Conservation (phyloP, 2,888 invertebrate species). For the Cheilosia grossa region DNA sequence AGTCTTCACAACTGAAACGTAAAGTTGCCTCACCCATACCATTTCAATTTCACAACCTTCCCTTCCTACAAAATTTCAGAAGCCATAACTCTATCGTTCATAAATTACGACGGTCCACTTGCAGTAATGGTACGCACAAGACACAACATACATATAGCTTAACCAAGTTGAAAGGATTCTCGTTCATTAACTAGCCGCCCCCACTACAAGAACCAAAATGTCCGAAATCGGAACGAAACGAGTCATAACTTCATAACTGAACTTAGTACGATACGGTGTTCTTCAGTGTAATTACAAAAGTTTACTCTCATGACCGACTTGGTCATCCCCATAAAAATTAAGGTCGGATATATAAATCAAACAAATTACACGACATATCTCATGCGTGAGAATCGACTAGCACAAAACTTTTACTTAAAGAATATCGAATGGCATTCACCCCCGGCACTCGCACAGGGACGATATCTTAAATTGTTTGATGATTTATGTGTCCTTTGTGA, state of each 20-base stretch:
- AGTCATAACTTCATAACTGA: constrained; percentile 38
- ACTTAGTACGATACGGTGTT: constrained; percentile 12
- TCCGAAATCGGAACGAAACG: constrained; percentile 47
- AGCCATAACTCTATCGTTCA: constrained; percentile 1
- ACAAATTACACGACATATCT: constrained; percentile 68
- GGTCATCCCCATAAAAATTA: constrained; percentile 67
- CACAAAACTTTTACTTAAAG: constrained; percentile 52
- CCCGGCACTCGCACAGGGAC: constrained; percentile 7
- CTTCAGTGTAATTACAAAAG: constrained; percentile 62
- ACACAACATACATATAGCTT: too few relatives aligned
- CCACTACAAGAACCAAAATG: constrained; percentile 5
- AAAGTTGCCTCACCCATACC: not conserved
- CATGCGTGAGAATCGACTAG: constrained; percentile 68
- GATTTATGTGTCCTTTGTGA: constrained; percentile 66
- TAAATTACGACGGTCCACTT: constrained; percentile 22
- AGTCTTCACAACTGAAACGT: not conserved
- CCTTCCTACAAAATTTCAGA: not conserved
- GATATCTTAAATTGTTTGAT: constrained; percentile 67
- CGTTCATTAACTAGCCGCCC: constrained; percentile 27
- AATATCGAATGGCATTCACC: constrained; percentile 16
- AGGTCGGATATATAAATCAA: constrained; percentile 67
- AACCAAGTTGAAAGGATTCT: constrained; percentile 36
- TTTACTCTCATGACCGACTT: constrained; percentile 53
- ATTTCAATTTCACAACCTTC: constrained; percentile 7
- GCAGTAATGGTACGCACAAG: too few relatives aligned